A percentile compares a stretch with the other conserved stretches of the same genome.
These are phyloP conservation scores for Caranx ignobilis DNA, from an alignment of 2,113 vertebrate genomes.

Conservation along the genomic window DNA sequence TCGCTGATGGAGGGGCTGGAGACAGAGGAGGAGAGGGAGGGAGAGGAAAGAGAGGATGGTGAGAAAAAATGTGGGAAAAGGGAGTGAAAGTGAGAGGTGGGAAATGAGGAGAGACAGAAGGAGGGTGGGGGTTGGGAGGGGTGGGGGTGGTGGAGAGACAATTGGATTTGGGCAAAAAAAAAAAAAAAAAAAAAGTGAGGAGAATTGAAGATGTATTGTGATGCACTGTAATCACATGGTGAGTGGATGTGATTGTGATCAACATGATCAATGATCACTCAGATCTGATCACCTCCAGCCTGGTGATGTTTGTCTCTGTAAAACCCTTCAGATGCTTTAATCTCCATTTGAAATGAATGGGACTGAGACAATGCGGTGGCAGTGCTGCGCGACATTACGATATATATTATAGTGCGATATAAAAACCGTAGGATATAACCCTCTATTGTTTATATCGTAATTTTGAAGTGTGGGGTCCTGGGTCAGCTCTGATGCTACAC, in stretches of 20 bases:
- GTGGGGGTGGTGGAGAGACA: background rate
- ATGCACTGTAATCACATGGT: conserved; percentile 4
- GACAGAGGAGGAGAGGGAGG: conserved; percentile 20
- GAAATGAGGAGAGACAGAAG: conserved; percentile 5
- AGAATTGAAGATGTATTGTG: background rate
- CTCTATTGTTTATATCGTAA: too few relatives aligned
- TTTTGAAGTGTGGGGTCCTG: too few relatives aligned
- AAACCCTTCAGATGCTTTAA: too few relatives aligned
- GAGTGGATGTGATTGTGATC: conserved; percentile 23
- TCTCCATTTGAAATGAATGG: too few relatives aligned
- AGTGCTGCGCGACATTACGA: too few relatives aligned
- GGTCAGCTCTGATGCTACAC: too few relatives aligned
- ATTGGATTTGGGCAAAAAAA: background rate
- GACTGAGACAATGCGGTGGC: too few relatives aligned
- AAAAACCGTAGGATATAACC: too few relatives aligned
- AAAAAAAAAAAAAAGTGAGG: background rate
- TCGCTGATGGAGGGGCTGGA: conserved; percentile 48
- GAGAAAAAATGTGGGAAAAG: background rate
- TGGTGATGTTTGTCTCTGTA: too few relatives aligned
- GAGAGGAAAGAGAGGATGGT: conserved; percentile 15
- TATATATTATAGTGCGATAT: too few relatives aligned
- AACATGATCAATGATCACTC: background rate
- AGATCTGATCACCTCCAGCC: too few relatives aligned
- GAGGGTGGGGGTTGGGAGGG: too few relatives aligned
- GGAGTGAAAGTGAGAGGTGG: conserved; percentile 1